A percentile compares a stretch with the other conserved stretches of the same genome.
phyloP scores from a whole-genome alignment of 2,113 vertebrate genomes.

The Cranoglanis bouderius region DNA sequence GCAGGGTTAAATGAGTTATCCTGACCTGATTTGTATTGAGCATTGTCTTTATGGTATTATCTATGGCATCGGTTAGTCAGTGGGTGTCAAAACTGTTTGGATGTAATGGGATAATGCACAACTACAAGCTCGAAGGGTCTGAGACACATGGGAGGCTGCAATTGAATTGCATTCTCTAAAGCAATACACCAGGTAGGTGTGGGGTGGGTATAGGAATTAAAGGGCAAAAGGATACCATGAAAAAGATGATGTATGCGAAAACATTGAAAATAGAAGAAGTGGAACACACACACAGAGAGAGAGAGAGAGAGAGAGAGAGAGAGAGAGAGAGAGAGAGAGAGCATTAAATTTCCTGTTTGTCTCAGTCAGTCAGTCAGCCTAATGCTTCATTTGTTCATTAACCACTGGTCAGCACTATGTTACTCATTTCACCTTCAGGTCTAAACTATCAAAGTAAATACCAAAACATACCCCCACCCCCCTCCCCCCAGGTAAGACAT shows the following conservation, averaged over 20 bases:
- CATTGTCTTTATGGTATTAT: conserved; percentile 84
- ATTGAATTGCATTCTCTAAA: conserved; percentile 49
- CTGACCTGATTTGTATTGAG: conserved; percentile 88
- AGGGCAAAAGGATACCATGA: conserved; percentile 6
- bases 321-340: conserved; percentile 5
- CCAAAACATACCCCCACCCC: neutral
- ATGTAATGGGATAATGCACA: conserved; percentile 88
- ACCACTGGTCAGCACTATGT: neutral
- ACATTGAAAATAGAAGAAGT: neutral
- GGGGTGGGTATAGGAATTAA: conserved; percentile 35
- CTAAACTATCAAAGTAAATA: too few relatives aligned
- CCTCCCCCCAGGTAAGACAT: too few relatives aligned
- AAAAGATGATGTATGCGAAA: neutral
- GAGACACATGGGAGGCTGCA: conserved; percentile 31
- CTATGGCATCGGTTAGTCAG: conserved; percentile 83
- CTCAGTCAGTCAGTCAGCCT: neutral
- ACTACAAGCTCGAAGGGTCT: conserved; percentile 54
- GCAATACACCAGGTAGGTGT: conserved; percentile 43
- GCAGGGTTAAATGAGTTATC: conserved; percentile 86
- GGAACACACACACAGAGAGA: neutral
- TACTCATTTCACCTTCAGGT: neutral
- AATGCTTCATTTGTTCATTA: neutral
- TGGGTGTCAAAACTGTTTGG: conserved; percentile 91
- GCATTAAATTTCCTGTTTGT: neutral
- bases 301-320: neutral